phyloP scores from a whole-genome alignment of 2,113 vertebrate genomes.

The Enhydra lutris region DNA sequence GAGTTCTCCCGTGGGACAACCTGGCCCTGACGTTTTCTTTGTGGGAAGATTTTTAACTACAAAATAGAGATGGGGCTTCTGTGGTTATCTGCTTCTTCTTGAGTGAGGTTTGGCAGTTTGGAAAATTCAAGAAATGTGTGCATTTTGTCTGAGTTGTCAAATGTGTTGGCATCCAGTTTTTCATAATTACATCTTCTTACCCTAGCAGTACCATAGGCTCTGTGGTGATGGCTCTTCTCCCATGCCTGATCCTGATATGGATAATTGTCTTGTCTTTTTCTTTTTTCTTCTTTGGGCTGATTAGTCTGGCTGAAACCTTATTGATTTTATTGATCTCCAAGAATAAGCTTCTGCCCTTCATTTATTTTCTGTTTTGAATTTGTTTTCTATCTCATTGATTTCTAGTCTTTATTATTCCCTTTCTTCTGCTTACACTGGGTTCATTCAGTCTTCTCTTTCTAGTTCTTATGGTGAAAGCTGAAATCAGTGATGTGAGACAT shows the following conservation, averaged over 20 bases:
- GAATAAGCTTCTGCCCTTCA: not conserved
- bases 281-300: not conserved
- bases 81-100: not conserved
- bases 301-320: not conserved
- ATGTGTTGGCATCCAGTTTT: no score
- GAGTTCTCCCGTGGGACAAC: not conserved
- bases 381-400: not conserved
- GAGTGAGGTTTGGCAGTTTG: not conserved
- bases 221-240: not conserved
- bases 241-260: not conserved
- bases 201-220: rapidly evolving
- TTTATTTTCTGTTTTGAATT: not conserved
- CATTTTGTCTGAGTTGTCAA: not conserved
- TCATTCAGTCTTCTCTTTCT: no score
- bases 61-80: rapidly evolving
- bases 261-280: not conserved
- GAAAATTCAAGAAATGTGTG: not conserved
- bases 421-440: not conserved
- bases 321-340: not conserved
- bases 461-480: not conserved
- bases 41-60: not conserved
- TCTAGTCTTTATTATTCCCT: not conserved
- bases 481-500: not conserved
- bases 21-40: not conserved
- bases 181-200: rapidly evolving